Evolutionary conservation across 1,140 invertebrate genomes (phyloP).

Genomic region (Nixonia krombeini): DNA sequence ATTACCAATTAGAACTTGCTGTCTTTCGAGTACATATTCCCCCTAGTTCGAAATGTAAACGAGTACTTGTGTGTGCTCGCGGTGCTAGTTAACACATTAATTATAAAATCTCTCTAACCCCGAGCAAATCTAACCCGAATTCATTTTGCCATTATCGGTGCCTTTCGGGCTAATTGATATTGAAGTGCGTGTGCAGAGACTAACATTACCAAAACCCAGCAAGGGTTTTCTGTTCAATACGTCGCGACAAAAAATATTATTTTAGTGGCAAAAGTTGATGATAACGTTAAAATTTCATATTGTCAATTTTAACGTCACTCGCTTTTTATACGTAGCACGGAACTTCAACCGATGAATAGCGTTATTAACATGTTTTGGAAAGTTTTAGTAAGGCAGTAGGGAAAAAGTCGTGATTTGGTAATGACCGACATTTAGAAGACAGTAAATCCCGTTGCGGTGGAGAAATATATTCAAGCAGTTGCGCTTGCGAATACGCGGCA

Average conservation of each 20-base stretch:
- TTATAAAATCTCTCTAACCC: conserved; percentile 51
- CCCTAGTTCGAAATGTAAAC: conserved; percentile 52
- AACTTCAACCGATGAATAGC: no score
- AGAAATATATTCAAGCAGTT: conserved; percentile 27
- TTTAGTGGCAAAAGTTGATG: no score
- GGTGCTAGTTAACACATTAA: conserved; percentile 53
- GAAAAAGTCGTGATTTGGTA: conserved; percentile 14
- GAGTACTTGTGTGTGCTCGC: conserved; percentile 30
- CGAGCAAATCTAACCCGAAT: conserved; percentile 27
- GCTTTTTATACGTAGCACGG: neutral
- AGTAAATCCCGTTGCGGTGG: conserved; percentile 16
- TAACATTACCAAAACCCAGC: no score
- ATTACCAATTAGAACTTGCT: conserved; percentile 52
- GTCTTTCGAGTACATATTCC: conserved; percentile 49
- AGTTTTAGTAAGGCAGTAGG: neutral
- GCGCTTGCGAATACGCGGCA: conserved; percentile 39
- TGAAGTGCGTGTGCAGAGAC: conserved; percentile 16
- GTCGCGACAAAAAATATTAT: conserved; percentile 5
- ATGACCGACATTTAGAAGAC: conserved; percentile 12
- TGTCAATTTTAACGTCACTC: no score
- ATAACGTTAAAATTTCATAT: no score
- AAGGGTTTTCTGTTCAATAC: no score
- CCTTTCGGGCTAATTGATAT: conserved; percentile 33
- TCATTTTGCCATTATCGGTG: conserved; percentile 28
- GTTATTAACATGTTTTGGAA: neutral